Conservation (phyloP, 1,140 invertebrate species). For the Mercenaria mercenaria region DNA sequence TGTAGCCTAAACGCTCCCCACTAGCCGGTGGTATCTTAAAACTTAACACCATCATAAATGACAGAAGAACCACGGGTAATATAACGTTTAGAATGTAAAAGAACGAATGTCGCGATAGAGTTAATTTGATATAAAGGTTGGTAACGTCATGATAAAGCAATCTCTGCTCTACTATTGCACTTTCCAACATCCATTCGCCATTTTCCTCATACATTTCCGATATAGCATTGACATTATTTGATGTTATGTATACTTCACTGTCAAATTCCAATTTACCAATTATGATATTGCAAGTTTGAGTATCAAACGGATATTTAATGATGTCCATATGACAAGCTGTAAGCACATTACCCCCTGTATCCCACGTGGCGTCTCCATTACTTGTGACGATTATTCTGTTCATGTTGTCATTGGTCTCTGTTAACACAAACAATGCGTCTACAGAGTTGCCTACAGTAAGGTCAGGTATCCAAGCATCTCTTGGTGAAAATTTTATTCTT, state of each 20-base stretch:
- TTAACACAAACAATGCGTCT: neutral
- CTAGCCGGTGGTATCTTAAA: slow-evolving; percentile 6
- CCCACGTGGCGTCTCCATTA: neutral
- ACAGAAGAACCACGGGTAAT: neutral
- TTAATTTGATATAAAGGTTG: neutral
- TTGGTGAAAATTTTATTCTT: neutral
- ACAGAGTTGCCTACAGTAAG: neutral
- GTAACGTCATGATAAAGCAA: neutral
- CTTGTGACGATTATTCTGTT: neutral
- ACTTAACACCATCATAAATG: slow-evolving; percentile 20
- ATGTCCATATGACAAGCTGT: slow-evolving; percentile 6
- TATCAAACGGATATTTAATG: slow-evolving; percentile 24
- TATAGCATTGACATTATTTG: neutral
- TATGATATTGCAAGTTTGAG: neutral
- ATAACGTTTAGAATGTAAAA: slow-evolving; percentile 18
- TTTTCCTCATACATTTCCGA: neutral
- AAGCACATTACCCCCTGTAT: neutral
- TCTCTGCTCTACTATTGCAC: neutral
- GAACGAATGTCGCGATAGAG: neutral
- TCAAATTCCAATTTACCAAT: neutral
- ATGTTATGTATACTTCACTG: neutral
- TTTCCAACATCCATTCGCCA: neutral
- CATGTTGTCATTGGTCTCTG: neutral
- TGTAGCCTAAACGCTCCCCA: slow-evolving; percentile 28
- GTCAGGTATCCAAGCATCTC: slow-evolving; percentile 39